Conservation (phyloP, 2,113 vertebrate species). For the Campylomormyrus numenius region DNA sequence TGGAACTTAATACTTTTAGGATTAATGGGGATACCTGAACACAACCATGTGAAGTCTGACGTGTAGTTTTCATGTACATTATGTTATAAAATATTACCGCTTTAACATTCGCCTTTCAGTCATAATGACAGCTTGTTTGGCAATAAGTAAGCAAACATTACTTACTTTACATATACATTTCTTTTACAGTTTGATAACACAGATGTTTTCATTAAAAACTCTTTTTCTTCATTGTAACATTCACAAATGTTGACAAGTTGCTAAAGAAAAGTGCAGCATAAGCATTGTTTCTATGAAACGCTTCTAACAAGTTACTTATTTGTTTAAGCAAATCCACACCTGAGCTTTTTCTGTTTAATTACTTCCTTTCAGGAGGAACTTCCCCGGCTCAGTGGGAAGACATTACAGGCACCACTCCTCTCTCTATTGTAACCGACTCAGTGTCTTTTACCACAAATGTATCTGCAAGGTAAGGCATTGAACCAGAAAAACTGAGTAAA, state of each 20-base stretch:
- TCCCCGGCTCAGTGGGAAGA: conserved; percentile 98
- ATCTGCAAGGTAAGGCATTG: conserved; percentile 4
- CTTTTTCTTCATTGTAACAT: neutral
- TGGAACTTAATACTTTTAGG: neutral
- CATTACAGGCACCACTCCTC: conserved; percentile 93
- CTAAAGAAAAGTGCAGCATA: neutral
- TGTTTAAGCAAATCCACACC: neutral
- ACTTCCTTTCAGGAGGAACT: conserved; percentile 71
- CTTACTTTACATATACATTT: neutral
- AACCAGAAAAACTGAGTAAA: neutral
- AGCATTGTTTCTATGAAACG: neutral
- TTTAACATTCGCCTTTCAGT: neutral
- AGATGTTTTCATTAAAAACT: neutral
- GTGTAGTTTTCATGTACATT: neutral
- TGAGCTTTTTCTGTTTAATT: neutral
- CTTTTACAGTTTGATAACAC: neutral
- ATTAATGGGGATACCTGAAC: neutral
- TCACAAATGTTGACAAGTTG: neutral
- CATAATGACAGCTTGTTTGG: neutral
- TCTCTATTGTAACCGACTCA: conserved; percentile 84
- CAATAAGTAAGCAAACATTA: neutral
- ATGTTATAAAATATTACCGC: neutral
- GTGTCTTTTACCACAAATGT: conserved; percentile 71
- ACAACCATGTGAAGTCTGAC: neutral
- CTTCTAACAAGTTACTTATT: neutral